Percentiles rank a stretch among this genome's conserved stretches.
These are phyloP conservation scores for Smutsia temminckii DNA, from an alignment of 2,797 vertebrate species.

Conservation along the genomic window DNA sequence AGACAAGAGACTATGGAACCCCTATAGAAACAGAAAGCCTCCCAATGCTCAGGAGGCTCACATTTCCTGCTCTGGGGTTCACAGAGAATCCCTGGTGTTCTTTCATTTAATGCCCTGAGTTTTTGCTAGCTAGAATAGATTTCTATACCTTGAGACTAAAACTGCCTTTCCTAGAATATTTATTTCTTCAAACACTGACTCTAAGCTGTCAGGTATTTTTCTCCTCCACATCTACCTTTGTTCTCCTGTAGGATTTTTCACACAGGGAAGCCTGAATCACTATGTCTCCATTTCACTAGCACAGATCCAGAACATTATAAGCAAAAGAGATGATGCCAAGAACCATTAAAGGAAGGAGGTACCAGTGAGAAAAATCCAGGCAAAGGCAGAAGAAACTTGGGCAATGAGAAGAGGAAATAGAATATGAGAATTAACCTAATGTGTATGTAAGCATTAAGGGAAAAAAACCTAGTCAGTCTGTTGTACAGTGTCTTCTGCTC, in stretches of 20 bases:
- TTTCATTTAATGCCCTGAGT: not conserved
- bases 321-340: not conserved
- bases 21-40: not conserved
- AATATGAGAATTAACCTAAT: constrained; percentile 34
- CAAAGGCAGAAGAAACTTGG: constrained; percentile 32
- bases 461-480: not conserved
- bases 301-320: not conserved
- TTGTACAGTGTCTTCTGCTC: not conserved
- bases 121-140: not conserved
- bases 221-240: constrained; percentile 27
- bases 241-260: not conserved
- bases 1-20: not conserved
- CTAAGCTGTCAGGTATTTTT: not conserved
- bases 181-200: not conserved
- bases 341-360: not conserved
- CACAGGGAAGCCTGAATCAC: not conserved
- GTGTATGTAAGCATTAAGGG: not conserved
- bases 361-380: not conserved
- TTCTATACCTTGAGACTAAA: constrained; percentile 18
- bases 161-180: constrained; percentile 13
- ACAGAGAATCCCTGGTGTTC: not conserved
- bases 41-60: not conserved
- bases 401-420: constrained; percentile 11
- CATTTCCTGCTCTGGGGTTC: not conserved
- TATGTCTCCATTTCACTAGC: constrained; percentile 5